A percentile compares a stretch with the other conserved stretches of the same genome.
Evolutionary conservation across 1,140 invertebrate species (phyloP).

Genomic region (Brachionus sp.): DNA sequence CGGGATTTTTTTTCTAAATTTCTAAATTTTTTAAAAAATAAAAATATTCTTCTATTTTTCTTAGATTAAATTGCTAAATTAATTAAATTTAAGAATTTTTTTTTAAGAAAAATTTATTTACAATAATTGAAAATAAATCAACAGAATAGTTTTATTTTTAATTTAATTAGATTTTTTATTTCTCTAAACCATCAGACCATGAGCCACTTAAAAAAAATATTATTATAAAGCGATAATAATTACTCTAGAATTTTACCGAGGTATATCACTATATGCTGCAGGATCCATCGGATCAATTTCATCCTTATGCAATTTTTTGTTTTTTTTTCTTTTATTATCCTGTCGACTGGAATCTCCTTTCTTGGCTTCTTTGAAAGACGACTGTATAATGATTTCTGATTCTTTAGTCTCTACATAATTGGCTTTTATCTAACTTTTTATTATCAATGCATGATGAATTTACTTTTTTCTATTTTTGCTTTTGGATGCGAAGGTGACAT

Average conservation of each 20-base stretch:
- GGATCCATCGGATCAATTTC: slow-evolving; percentile 40
- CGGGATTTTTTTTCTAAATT: neutral
- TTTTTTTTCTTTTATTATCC: neutral
- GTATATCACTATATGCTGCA: slow-evolving; percentile 30
- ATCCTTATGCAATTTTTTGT: neutral
- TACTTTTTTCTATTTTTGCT: slow-evolving; percentile 23
- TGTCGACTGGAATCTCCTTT: neutral
- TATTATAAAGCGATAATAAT: neutral
- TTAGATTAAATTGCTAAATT: too few species aligned
- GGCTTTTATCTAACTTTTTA: neutral
- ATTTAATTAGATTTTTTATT: neutral
- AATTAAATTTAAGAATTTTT: too few species aligned
- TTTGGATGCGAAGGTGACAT: slow-evolving; percentile 81
- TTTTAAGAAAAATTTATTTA: too few species aligned
- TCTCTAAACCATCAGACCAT: slow-evolving; percentile 3
- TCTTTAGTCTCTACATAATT: neutral
- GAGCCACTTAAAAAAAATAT: neutral
- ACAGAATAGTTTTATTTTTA: neutral
- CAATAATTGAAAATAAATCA: too few species aligned
- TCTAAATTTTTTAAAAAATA: too few species aligned
- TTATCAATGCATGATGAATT: neutral
- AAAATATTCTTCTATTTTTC: too few species aligned
- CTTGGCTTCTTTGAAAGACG: neutral
- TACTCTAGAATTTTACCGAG: neutral
- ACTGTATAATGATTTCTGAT: neutral